Evolutionary conservation across 2,888 invertebrate species (phyloP).

Genomic region (Odiellus spinosus): DNA sequence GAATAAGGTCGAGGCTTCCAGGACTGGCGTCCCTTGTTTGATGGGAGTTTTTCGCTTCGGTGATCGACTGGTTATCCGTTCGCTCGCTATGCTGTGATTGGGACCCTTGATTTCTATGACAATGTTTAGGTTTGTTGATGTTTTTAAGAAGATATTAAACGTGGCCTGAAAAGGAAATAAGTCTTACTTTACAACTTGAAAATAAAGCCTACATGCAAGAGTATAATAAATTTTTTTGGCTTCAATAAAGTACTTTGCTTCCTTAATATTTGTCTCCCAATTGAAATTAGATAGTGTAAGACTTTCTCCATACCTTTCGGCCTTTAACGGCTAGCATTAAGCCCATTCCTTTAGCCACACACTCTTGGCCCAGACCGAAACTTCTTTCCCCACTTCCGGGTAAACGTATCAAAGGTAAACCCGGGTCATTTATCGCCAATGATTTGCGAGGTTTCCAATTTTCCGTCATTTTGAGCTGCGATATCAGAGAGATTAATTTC

Average conservation of each 20-base stretch:
- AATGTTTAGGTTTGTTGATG: conserved; percentile 17
- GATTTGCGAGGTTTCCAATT: background rate
- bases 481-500: conserved; percentile 25
- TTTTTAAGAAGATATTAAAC: conserved; percentile 23
- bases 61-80: conserved; percentile 15
- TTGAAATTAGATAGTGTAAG: too few species aligned
- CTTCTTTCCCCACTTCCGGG: background rate
- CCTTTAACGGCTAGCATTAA: conserved; percentile 27
- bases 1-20: background rate
- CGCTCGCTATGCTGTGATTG: conserved; percentile 21
- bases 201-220: too few species aligned
- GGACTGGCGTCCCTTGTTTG: background rate
- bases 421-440: conserved; percentile 9
- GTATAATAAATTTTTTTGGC: too few species aligned
- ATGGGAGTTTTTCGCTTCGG: conserved; percentile 9
- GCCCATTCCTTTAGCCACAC: conserved; percentile 27
- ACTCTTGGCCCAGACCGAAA: conserved; percentile 8
- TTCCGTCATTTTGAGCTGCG: conserved; percentile 25
- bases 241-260: too few species aligned
- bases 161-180: conserved; percentile 16
- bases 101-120: conserved; percentile 26
- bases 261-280: too few species aligned
- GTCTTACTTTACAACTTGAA: too few species aligned
- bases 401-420: conserved; percentile 1
- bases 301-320: conserved; percentile 16